Evolutionary conservation across 53 echinoderm and acorn worm species (phyloP), one percentile per base, ranked within the genome.

Genomic region (Holothuria leucospilota): DNA sequence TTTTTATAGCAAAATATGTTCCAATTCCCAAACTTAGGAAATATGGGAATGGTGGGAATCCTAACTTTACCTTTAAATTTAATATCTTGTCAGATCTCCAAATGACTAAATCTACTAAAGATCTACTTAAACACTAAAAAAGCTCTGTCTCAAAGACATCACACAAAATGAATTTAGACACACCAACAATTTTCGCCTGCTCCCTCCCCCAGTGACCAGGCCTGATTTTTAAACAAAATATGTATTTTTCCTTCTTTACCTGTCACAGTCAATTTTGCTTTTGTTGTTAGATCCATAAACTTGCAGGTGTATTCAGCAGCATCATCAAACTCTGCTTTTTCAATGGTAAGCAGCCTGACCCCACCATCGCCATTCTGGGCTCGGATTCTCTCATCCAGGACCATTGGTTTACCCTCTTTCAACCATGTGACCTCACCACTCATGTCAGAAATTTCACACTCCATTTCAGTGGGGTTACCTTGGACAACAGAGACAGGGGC

Each of bases 371-470:
- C 93, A 18, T 27, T 85, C 68, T 86, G 87, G 21, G 68, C 83
- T 30, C 26, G 81, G 63, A 95, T 86, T 6, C 87, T 77, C 65
- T 95, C 95, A 27, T 73, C 86, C 16, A 91, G 88, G 13, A 62
- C 93, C 84, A 97, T 56, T 4, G 93, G 92, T 72, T 94, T 91
- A 29, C 92, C 90, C 12, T 90, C 89, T 67, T 93, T 97, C 15
- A 84, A 59, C 98, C 98, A 95, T 68, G 93, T 90, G 41, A 91
- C 88, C 63, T 90, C 34, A 7, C 23, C 69, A 69, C 80, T 86
- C 63, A 78, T 46, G 38, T 92, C 96, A 13, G 96, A 92, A 60
- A 96, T 89, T 68, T 97, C 98, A 41, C 98, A 97, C 62, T 83
- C 78, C 29, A 97, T 39, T 15, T 78, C 88, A n/a, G 85, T 82